Percentiles rank a stretch among this genome's conserved stretches.
These are phyloP conservation scores for Melanerpes aurifrons DNA, from an alignment of 2,113 vertebrate genomes.

Conservation along the genomic window DNA sequence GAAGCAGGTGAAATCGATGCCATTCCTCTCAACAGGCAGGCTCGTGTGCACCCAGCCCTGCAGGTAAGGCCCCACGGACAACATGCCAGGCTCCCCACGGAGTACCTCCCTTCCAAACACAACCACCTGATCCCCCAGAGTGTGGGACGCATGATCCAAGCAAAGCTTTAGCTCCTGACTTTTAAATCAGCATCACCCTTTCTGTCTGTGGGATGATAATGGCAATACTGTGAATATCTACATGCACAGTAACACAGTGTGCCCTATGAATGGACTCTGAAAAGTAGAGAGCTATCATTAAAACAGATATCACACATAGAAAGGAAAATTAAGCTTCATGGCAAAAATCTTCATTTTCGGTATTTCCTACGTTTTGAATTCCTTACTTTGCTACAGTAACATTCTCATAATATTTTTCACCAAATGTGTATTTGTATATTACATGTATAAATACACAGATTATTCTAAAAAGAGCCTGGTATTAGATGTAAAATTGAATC, in stretches of 20 bases:
- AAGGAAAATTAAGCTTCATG: background rate
- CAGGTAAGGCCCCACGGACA: background rate
- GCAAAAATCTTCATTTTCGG: background rate
- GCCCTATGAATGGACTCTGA: background rate
- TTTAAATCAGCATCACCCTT: background rate
- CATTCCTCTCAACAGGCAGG: background rate
- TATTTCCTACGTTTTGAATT: background rate
- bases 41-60: background rate
- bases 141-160: background rate
- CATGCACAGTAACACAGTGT: fast-evolving
- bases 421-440: background rate
- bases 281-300: background rate
- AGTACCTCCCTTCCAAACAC: background rate
- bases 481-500: background rate
- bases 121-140: no score
- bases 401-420: background rate
- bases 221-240: background rate
- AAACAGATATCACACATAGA: background rate
- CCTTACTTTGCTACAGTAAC: background rate
- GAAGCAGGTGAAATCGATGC: background rate
- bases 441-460: background rate
- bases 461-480: background rate
- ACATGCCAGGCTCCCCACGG: background rate
- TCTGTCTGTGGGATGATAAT: no score
- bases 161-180: background rate